Base-by-base conservation (phyloP, 1,140 invertebrate species). In the Lamellibrachia luymesi region DNA sequence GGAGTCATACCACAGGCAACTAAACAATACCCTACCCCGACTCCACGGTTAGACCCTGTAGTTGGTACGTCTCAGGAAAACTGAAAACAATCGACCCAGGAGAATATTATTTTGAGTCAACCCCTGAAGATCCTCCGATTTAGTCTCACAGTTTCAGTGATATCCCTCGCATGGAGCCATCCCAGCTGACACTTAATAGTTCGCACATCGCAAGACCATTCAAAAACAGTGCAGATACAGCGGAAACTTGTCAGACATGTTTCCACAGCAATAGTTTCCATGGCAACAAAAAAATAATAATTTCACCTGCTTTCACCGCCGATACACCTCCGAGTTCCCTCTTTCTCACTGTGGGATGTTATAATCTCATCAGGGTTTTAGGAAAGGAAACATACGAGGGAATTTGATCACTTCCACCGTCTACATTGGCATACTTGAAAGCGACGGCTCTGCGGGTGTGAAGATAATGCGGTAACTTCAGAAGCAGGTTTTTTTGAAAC, bases 391-490 rank as follows among this genome's bases (percentile, higher is more conserved):
- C 64, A 80, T 10, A 22, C 64, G 13, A 1, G 13, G 64, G 25
- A 6, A 80, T 17, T 17, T 80, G 64, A 80, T 22, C 64, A 4
- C 64, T 80, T 80, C 64, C 64, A 10, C 7, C 13, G 17, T 80
- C 64, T 2, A 22, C 17, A 38, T 22, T 80, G 64, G 25, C 64
- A 10, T 2, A 80, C 64, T 17, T 80, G 13, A 80, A 80, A 80
- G 64, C 6, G 13, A 2, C 8, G 2, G 25, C 64, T 17, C 64
- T 17, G 25, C 64, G 1, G 64, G 64, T 22, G 64, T 80, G 64
- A 80, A 80, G 64, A 80, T 80, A 80, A 80, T 80, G 64, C 25
- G 64, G 64, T 80, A 80, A 80, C 64, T 80, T 80, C 64, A 80
- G 13, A 0, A 80, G 64, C 64, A 4, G 17, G 6, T 80, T 80